Conservation (phyloP, 2,113 vertebrate genomes). For the Nematolebias whitei region DNA sequence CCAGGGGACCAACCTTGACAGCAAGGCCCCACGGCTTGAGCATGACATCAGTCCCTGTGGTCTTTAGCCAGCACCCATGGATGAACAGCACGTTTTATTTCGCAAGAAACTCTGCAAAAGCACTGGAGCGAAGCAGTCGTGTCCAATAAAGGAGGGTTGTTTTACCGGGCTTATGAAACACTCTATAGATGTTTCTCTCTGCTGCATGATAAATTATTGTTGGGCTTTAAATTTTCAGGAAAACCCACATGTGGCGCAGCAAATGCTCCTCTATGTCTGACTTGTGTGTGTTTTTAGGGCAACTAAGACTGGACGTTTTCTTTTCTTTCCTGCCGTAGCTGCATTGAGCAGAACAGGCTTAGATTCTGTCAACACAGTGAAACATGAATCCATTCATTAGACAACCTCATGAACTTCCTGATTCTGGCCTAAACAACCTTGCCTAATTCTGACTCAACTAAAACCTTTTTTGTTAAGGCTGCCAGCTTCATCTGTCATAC, state of each 20-base stretch:
- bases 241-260: constrained; percentile 43
- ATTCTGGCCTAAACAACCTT: constrained; percentile 25
- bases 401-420: constrained; percentile 32
- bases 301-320: constrained; percentile 15
- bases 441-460: constrained; percentile 24
- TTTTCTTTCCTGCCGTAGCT: constrained; percentile 26
- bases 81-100: constrained; percentile 56
- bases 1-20: constrained; percentile 52
- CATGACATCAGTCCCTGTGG: constrained; percentile 65
- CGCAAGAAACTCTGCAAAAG: constrained; percentile 44
- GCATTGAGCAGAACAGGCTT: constrained; percentile 23
- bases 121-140: constrained; percentile 21
- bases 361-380: constrained; percentile 52
- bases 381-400: constrained; percentile 52
- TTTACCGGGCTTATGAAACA: constrained; percentile 53
- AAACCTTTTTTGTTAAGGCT: constrained; percentile 24
- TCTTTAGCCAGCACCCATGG: constrained; percentile 37
- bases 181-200: constrained; percentile 48
- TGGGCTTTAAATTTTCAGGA: constrained; percentile 49
- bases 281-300: constrained; percentile 12
- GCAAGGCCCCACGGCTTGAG: constrained; percentile 29
- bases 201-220: constrained; percentile 35
- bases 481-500: constrained; percentile 30
- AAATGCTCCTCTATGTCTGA: constrained; percentile 32
- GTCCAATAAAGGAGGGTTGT: constrained; percentile 45